Percentiles rank a stretch among this genome's conserved stretches.
Conservation (phyloP, 2,797 vertebrate species). For the Aphelocoma californica region DNA sequence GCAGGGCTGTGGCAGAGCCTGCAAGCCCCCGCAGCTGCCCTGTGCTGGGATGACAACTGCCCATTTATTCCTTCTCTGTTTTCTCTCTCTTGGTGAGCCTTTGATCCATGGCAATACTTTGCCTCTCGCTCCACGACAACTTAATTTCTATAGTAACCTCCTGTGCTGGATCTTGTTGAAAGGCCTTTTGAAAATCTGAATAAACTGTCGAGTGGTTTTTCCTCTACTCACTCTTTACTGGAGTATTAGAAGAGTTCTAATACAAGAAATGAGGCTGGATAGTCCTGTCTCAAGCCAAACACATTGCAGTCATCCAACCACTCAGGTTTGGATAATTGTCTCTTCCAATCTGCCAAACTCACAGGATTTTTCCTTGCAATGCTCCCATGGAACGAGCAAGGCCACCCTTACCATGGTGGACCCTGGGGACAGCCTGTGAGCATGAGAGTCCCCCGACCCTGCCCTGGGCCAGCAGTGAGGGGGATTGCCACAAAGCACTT, state of each 20-base stretch:
- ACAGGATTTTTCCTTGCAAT: not conserved
- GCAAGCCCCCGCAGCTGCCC: not conserved
- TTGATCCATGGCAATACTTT: constrained; percentile 37
- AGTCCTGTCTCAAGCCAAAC: not conserved
- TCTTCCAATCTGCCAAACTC: not conserved
- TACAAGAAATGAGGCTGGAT: not conserved
- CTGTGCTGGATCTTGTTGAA: constrained; percentile 38
- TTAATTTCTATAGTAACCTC: constrained; percentile 66
- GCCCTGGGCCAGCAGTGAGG: not conserved
- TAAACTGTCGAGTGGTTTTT: constrained; percentile 40
- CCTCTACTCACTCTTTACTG: constrained; percentile 32
- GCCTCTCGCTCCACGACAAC: constrained; percentile 31
- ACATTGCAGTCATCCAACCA: not conserved
- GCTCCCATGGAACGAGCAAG: rapidly evolving
- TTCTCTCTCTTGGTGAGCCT: not conserved
- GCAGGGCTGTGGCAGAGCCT: rapidly evolving
- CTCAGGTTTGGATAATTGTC: not conserved
- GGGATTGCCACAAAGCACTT: not conserved
- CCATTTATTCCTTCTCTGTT: not conserved
- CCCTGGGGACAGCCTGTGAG: not conserved
- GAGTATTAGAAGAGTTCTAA: constrained; percentile 23
- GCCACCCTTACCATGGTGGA: not conserved
- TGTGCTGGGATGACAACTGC: not conserved
- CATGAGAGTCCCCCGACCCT: rapidly evolving
- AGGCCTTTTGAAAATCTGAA: constrained; percentile 65